Conservation (phyloP, 1,140 invertebrate genomes). For the Anoplolepis gracilipes region DNA sequence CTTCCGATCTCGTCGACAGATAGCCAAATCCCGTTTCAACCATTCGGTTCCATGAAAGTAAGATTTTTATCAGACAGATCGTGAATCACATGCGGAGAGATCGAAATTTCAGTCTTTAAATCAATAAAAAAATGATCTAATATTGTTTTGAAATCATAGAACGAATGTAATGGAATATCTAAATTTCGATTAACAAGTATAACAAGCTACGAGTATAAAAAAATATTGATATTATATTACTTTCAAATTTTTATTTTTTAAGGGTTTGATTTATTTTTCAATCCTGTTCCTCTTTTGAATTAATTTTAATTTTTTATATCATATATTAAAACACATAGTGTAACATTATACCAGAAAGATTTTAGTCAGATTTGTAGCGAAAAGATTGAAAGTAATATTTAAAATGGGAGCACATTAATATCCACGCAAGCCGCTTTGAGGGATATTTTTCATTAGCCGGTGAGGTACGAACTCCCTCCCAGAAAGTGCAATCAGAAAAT, state of each 20-base stretch:
- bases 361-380: not conserved
- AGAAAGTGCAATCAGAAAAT: slow-evolving; percentile 63
- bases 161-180: not conserved
- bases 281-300: not conserved
- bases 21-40: slow-evolving; percentile 45
- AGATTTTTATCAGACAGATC: slow-evolving; percentile 6
- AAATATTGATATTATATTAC: slow-evolving; percentile 11
- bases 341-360: not conserved
- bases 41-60: slow-evolving; percentile 1
- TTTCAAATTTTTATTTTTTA: not conserved
- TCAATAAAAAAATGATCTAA: not conserved
- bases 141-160: not conserved
- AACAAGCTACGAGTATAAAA: not conserved
- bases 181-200: not conserved
- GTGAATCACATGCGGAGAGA: not conserved
- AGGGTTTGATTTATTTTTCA: not conserved
- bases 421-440: slow-evolving; percentile 46
- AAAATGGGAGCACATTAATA: slow-evolving; percentile 46
- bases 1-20: slow-evolving; percentile 36
- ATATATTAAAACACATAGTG: not conserved
- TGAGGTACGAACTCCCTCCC: not conserved
- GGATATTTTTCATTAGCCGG: slow-evolving; percentile 57
- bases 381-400: slow-evolving; percentile 40
- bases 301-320: not conserved
- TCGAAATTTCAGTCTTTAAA: not conserved